Conservation (phyloP, 2,113 vertebrate species). For the Romanogobio albipinnatus region DNA sequence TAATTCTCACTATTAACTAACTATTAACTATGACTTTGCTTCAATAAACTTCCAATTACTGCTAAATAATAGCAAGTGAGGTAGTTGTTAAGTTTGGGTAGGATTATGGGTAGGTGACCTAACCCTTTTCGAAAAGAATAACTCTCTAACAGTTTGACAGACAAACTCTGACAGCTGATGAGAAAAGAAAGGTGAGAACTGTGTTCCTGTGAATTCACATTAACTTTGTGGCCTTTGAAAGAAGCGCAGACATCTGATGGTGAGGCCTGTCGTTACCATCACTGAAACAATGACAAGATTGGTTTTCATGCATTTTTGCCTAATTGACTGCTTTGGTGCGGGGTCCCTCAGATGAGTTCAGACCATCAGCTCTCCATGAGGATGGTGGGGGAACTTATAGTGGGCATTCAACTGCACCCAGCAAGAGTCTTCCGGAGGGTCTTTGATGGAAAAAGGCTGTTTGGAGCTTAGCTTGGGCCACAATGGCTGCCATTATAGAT, state of each 20-base stretch:
- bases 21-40: no score
- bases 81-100: no score
- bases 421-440: slow-evolving; percentile 75
- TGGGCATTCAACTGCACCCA: slow-evolving; percentile 74
- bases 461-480: slow-evolving; percentile 67
- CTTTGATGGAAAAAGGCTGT: slow-evolving; percentile 75
- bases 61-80: no score
- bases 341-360: slow-evolving; percentile 52
- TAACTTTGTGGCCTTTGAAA: slow-evolving; percentile 70
- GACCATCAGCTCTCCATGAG: slow-evolving; percentile 52
- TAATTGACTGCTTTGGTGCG: slow-evolving; percentile 76
- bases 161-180: slow-evolving; percentile 38
- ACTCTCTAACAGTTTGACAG: background rate
- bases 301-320: slow-evolving; percentile 78
- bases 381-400: slow-evolving; percentile 63
- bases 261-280: slow-evolving; percentile 70
- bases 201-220: slow-evolving; percentile 72
- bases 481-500: slow-evolving; percentile 67
- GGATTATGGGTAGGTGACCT: no score
- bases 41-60: no score
- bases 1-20: no score
- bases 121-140: background rate
- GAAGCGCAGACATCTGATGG: slow-evolving; percentile 66
- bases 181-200: slow-evolving; percentile 62
- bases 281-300: slow-evolving; percentile 76